Evolutionary conservation across 1,140 invertebrate genomes (phyloP), one percentile per base, ranked within the genome.

Genomic region (Dendrolimus kikuchii): DNA sequence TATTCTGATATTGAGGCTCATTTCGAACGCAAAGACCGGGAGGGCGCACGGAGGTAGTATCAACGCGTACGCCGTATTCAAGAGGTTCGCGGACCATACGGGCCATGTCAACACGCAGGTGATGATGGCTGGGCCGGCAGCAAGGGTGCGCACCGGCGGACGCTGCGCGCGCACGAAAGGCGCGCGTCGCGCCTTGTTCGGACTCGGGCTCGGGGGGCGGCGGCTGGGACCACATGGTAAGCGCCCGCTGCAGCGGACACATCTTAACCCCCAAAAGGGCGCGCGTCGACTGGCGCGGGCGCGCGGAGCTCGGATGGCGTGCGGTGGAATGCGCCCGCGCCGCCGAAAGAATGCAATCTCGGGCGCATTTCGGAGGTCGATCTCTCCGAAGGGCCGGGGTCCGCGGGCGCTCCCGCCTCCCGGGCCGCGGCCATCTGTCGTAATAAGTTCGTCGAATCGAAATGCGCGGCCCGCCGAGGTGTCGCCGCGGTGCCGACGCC

Each of bases 291-390:
- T 86, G 81, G 68, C 74, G 71, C 77, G 71, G 78, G 64, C 72
- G 78, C 77, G 67, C 76, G 74, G 72, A 64, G 75, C 62, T 82
- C 75, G 67, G 72, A 74, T 77, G 74, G 75, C 76, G 75, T 70
- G 79, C 79, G 64, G 77, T 75, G 82, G 81, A 86, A 88, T 87
- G 84, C 77, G 85, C 77, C 76, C 82, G 79, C 74, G 71, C 77
- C 74, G 80, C 79, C 86, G 82, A 86, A 88, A 86, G 86, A 88
- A 88, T 88, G 79, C 77, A 80, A 86, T 85, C 87, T 83, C 82
- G 87, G 79, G 74, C 77, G 79, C 77, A 77, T 78, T 84, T 80
- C 81, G 83, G 83, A 81, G 81, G 77, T 81, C 80, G 82, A 83
- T 85, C 82, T 85, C 82, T 86, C 81, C 77, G 64, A 76, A 76